Evolutionary conservation across 2,888 invertebrate genomes (phyloP).

Genomic region (Drosophila lacicola): DNA sequence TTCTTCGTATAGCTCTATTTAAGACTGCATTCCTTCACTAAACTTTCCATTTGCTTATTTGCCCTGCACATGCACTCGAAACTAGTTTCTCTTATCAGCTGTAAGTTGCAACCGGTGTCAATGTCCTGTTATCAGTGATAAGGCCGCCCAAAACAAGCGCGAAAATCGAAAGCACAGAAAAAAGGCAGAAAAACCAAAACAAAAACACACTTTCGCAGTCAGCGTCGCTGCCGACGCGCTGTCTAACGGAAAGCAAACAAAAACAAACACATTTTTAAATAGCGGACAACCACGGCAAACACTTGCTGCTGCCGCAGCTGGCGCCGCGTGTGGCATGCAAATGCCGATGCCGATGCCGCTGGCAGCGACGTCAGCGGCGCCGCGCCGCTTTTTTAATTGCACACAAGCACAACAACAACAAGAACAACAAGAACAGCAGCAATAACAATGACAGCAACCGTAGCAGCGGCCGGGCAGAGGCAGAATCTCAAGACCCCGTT

Average conservation of each 20-base stretch:
- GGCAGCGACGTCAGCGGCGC: conserved; percentile 23
- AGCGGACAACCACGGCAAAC: conserved; percentile 40
- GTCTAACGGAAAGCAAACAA: conserved; percentile 56
- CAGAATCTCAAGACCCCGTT: conserved; percentile 76
- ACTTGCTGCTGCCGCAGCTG: conserved; percentile 54
- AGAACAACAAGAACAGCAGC: conserved; percentile 6
- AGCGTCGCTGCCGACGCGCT: conserved; percentile 43
- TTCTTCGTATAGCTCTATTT: background rate
- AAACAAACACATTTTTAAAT: conserved; percentile 59
- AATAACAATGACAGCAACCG: conserved; percentile 23
- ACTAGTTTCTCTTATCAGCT: conserved; percentile 18
- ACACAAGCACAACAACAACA: conserved; percentile 20
- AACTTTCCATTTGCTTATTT: background rate
- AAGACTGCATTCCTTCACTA: background rate
- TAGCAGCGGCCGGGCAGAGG: conserved; percentile 28
- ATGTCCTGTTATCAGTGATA: conserved; percentile 59
- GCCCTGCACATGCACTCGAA: conserved; percentile 6
- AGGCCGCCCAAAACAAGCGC: conserved; percentile 27
- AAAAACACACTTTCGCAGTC: conserved; percentile 36
- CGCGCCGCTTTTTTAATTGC: conserved; percentile 57
- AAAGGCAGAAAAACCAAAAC: conserved; percentile 42
- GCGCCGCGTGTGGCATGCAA: conserved; percentile 53
- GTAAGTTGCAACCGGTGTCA: conserved; percentile 40
- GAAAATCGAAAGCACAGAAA: conserved; percentile 26
- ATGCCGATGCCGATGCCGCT: conserved; percentile 39